Evolutionary conservation across 2,113 vertebrate genomes (phyloP), one percentile per base, ranked within the genome.

Genomic region (Epinephelus fuscoguttatus): DNA sequence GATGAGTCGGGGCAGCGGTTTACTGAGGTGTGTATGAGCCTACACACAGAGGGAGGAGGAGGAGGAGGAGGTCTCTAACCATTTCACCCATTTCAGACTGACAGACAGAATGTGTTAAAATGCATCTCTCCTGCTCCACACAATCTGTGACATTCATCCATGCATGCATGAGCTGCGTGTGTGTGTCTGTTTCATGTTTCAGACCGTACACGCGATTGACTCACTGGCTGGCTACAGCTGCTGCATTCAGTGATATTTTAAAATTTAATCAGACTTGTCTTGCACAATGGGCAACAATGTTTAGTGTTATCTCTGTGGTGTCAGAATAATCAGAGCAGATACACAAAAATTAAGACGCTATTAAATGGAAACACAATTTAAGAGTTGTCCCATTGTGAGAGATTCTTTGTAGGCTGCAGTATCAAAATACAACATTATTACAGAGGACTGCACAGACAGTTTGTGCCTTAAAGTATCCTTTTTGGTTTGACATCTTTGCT

Each of bases 11-110:
- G 84, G 42, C 76, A 81, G 75, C 15, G 55, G 30, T 78, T 87
- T 82, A 82, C 77, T 79, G 75, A 85, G 64, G 74, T 78, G 83
- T 85, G 76, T 45, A 2, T 82, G 42, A 40, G 66, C 50, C 67
- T 70, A 37, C 30, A 59, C 2, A 3, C 47, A 37, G 45, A 66
- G 19, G 33, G 33, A 33, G 33, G 33, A 33, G 33, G 33, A 37
- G 33, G 33, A 37, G 33, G 33, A 37, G 57, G 56, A 52, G 37
- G 42, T 19, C 17, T 53, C 64, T 27, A 66, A 11, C 62, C 73
- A 75, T 70, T 60, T 82, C 66, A 49, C 55, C 21, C 56, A 21
- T 53, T 82, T 59, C 53, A 69, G 71, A 61, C 76, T 62, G 70
- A 70, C 76, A 87, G 70, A 70, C 76, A 87, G 56, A 75, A 62